These are phyloP conservation scores for Leptatherina wallacei DNA, from an alignment of 2,797 vertebrate species.

Conservation along the genomic window DNA sequence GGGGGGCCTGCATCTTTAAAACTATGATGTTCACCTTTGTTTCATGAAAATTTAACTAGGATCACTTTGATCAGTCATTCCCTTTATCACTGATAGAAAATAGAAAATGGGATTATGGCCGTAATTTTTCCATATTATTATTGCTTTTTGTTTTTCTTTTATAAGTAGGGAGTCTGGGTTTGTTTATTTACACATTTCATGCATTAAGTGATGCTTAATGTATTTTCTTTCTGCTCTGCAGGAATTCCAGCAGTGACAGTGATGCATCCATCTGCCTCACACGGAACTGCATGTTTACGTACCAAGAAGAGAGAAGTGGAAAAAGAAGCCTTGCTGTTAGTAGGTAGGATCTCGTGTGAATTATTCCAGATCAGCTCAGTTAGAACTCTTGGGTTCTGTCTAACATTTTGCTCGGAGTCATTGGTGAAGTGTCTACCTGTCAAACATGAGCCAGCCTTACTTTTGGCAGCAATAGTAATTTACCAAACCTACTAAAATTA, in stretches of 20 bases:
- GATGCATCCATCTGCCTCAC: not conserved
- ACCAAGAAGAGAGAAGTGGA: not conserved
- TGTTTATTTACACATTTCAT: not conserved
- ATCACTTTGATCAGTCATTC: not conserved
- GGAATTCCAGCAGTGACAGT: not conserved
- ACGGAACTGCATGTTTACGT: constrained; percentile 17
- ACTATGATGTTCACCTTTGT: not conserved
- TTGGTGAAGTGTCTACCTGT: not conserved
- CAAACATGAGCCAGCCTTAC: not conserved
- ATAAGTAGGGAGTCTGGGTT: not conserved
- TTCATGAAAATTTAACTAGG: not conserved
- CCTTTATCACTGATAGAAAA: too few relatives aligned
- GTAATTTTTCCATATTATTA: not conserved
- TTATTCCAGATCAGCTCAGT: not conserved
- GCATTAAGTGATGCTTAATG: not conserved
- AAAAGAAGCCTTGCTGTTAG: constrained; percentile 10
- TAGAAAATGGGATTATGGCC: too few relatives aligned
- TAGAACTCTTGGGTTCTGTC: not conserved
- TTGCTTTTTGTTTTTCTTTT: too few relatives aligned
- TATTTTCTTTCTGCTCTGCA: not conserved
- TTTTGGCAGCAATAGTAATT: not conserved
- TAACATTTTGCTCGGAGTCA: not conserved
- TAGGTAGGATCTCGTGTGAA: not conserved
- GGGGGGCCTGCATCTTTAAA: not conserved
- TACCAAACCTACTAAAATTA: not conserved